Evolutionary conservation across 2,888 invertebrate genomes (phyloP).

Genomic region (Lithophane socia): DNA sequence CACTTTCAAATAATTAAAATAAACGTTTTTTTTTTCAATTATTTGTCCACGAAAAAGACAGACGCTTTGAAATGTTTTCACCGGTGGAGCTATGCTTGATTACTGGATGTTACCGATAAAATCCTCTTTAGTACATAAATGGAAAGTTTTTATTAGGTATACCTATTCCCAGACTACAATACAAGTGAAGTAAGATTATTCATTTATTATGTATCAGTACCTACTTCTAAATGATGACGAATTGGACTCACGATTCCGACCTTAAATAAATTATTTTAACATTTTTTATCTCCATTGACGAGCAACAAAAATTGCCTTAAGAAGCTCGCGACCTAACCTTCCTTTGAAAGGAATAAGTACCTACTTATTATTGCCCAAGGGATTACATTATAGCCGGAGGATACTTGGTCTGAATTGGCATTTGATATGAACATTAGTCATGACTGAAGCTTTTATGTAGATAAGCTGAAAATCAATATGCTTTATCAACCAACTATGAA

Average conservation of each 20-base stretch:
- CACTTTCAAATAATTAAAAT: no score
- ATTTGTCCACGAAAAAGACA: neutral
- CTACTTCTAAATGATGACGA: neutral
- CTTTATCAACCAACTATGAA: neutral
- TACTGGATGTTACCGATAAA: neutral
- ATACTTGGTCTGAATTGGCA: slow-evolving; percentile 16
- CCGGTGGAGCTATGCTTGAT: neutral
- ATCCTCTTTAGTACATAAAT: neutral
- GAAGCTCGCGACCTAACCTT: slow-evolving; percentile 9
- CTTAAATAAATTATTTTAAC: slow-evolving; percentile 21
- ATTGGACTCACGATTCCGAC: neutral
- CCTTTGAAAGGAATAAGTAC: slow-evolving; percentile 43
- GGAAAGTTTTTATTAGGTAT: neutral
- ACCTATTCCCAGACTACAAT: neutral
- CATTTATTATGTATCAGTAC: neutral
- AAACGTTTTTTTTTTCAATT: no score
- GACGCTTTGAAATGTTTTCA: neutral
- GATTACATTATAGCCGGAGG: slow-evolving; percentile 14
- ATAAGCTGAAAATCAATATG: neutral
- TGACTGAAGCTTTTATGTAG: neutral
- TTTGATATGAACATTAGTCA: slow-evolving; percentile 3
- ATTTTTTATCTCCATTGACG: slow-evolving; percentile 16
- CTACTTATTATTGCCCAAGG: slow-evolving; percentile 5
- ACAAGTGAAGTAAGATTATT: neutral
- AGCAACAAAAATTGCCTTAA: slow-evolving; percentile 24